Conservation (phyloP, 1,140 invertebrate species). For the Polypedilum pembai region DNA sequence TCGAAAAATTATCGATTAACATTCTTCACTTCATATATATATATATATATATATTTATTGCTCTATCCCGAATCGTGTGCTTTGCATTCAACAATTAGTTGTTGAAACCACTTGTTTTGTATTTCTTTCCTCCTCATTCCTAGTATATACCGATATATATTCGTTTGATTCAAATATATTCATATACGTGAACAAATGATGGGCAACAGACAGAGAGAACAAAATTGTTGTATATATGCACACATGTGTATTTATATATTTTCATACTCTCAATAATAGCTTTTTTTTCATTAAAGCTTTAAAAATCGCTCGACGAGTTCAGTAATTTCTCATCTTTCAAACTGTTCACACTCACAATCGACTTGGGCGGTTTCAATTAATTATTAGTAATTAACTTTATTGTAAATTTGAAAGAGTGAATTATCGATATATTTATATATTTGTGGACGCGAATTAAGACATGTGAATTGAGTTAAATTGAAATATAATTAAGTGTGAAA, state of each 20-base stretch:
- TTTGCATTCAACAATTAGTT: no score
- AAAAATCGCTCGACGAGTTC: slow-evolving; percentile 1
- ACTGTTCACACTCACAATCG: background rate
- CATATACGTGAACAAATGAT: background rate
- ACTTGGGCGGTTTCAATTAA: background rate
- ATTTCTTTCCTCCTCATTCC: no score
- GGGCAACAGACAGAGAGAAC: background rate
- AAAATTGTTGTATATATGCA: background rate
- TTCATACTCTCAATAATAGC: slow-evolving; percentile 21
- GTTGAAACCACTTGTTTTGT: no score
- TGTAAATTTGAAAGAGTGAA: no score
- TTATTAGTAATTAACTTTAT: no score
- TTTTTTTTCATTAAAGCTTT: background rate
- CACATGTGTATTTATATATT: slow-evolving; percentile 6
- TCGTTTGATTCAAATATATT: no score
- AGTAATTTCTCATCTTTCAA: slow-evolving; percentile 20
- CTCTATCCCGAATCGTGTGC: no score
- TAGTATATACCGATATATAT: no score
- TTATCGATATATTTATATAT: background rate
- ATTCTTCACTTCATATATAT: no score
- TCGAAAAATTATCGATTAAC: no score
- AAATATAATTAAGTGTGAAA: background rate
- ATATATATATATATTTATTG: no score
- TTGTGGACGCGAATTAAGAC: background rate
- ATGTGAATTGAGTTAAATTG: background rate